A percentile compares a stretch with the other conserved stretches of the same genome.
These are phyloP conservation scores for Sphenopsis melanotis DNA, from an alignment of 2,797 vertebrate species.

Conservation along the genomic window DNA sequence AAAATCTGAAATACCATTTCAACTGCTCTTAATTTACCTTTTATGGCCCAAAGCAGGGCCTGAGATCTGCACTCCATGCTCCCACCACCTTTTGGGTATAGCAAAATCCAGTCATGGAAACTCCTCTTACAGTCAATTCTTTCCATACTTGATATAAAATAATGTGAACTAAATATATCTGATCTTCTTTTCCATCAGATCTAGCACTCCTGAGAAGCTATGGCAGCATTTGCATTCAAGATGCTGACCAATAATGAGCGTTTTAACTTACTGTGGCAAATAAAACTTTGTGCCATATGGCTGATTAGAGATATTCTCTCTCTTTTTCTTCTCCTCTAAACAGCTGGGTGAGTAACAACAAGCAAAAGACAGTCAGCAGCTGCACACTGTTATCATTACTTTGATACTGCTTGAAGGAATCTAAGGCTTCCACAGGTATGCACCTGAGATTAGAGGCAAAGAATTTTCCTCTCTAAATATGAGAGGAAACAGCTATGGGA, in stretches of 20 bases:
- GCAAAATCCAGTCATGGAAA: neutral
- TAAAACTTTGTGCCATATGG: constrained; percentile 90
- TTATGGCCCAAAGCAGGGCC: neutral
- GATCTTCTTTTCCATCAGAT: neutral
- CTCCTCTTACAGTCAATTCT: neutral
- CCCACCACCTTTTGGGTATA: neutral
- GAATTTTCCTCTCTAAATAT: constrained; percentile 56
- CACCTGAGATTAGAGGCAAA: constrained; percentile 75
- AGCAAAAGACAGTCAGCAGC: constrained; percentile 87
- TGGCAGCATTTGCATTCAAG: constrained; percentile 66
- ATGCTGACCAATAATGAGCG: constrained; percentile 64
- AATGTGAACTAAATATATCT: neutral
- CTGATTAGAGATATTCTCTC: constrained; percentile 89
- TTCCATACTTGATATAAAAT: neutral
- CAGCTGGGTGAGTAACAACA: constrained; percentile 79
- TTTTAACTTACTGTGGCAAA: constrained; percentile 71
- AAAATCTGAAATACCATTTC: neutral
- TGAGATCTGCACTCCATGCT: neutral
- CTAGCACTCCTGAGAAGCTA: constrained; percentile 30
- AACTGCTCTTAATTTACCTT: neutral
- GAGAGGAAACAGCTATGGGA: constrained; percentile 71
- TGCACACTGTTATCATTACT: constrained; percentile 86
- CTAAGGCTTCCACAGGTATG: constrained; percentile 85
- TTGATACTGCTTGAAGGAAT: constrained; percentile 81
- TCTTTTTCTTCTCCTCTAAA: constrained; percentile 69